Base-by-base conservation (phyloP, 2,888 invertebrate genomes). In the Lottia gigantea region DNA sequence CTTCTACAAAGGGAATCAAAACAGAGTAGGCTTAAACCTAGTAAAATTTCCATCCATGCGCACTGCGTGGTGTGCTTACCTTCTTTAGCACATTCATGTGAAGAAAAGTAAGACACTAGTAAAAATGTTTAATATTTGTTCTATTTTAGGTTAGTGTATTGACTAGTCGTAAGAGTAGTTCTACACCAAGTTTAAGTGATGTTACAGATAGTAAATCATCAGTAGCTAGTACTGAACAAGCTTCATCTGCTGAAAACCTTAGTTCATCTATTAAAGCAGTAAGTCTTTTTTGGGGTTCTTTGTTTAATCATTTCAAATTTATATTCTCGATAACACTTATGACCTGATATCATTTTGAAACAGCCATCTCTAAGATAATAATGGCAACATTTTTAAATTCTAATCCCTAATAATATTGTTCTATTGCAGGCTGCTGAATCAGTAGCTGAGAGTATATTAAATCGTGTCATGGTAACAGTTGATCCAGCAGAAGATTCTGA, bases 201-300 rank as follows among this genome's bases (percentile, higher is more conserved):
- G 84, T 86, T 66, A 95, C 96, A 0, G 96, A 97, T 86, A 95
- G 95, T 47, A 95, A 89, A 80, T 90, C 92, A 49, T 95, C 96
- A 0, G 95, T 96, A 23, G 96, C 96, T n/a, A 87, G 88, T 16
- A 96, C 96, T 0, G 97, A 97, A 85, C 97, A 97, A 90, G 96
- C 97, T 14, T 95, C 96, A 0, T 97, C 97, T 0, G 96, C 96
- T 0, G 97, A 97, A 88, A 97, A 96, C 90, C 92, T 97, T 19
- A 84, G 86, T 8, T 81, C 84, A 25, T 82, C 83, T 66, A 80
- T 86, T 64, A 86, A 86, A 79, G 79, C 83, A 69, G 87, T 87
- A 78, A 83, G 86, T 83, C 15, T 46, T 31, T 23, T 47, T n/a
- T n/a, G n/a, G n/a, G n/a, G 1, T 72, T 67, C 61, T n/a, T 19